A percentile compares a stretch with the other conserved stretches of the same genome.
These are phyloP conservation scores for Cistogaster globosa DNA, from an alignment of 2,888 invertebrate genomes.

Conservation along the genomic window DNA sequence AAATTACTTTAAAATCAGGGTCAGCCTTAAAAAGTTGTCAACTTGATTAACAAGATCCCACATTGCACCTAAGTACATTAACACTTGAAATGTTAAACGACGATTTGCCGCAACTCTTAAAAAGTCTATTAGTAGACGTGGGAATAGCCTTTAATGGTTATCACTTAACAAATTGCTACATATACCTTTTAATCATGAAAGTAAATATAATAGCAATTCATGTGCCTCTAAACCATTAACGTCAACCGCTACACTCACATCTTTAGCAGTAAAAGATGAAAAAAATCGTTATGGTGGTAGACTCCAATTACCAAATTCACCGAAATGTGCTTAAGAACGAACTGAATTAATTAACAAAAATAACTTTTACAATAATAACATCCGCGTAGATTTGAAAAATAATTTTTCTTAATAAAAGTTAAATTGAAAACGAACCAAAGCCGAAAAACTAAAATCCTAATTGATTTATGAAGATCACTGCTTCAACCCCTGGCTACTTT, in stretches of 20 bases:
- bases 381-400: constrained; percentile 81
- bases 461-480: no score
- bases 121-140: constrained; percentile 87
- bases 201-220: constrained; percentile 45
- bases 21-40: constrained; percentile 77
- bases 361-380: constrained; percentile 83
- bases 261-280: constrained; percentile 40
- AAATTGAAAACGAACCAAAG: no score
- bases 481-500: no score
- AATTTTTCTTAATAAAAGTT: no score
- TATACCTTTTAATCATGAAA: constrained; percentile 76
- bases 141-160: constrained; percentile 87
- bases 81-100: constrained; percentile 82
- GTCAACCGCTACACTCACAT: constrained; percentile 2
- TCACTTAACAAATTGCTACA: constrained; percentile 86
- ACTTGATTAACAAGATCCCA: constrained; percentile 79
- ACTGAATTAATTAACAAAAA: constrained; percentile 83
- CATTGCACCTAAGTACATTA: constrained; percentile 79
- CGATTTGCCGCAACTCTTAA: constrained; percentile 86
- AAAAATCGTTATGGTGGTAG: constrained; percentile 54
- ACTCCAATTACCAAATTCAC: constrained; percentile 78
- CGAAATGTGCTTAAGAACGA: constrained; percentile 82
- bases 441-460: no score
- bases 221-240: neutral
- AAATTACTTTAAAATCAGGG: constrained; percentile 62